Percentiles rank a stretch among this genome's conserved stretches.
These are phyloP conservation scores for Epistrophella euchroma DNA, from an alignment of 2,888 invertebrate species.

Conservation along the genomic window DNA sequence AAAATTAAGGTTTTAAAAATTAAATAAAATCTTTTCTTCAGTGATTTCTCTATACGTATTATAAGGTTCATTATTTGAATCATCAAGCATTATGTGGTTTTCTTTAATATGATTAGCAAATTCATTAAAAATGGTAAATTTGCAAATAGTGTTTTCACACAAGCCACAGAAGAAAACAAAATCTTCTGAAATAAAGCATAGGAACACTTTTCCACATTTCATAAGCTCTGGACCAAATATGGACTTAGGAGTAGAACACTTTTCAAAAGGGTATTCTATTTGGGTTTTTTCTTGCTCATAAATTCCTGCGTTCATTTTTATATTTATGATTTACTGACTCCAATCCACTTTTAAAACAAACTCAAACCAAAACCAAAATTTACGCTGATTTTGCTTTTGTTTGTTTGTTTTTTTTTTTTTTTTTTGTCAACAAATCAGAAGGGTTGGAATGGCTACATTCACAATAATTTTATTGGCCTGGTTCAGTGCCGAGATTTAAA, in stretches of 20 bases:
- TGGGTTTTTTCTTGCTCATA: not conserved
- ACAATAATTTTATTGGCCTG: no score
- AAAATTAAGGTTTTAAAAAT: not conserved
- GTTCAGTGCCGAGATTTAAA: no score
- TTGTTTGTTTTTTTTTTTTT: no score
- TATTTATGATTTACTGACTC: no score
- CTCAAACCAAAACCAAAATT: no score
- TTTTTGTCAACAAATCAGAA: no score
- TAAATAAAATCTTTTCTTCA: not conserved
- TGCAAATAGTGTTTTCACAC: not conserved
- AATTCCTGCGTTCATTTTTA: no score
- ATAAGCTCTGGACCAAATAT: not conserved
- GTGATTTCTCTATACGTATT: not conserved
- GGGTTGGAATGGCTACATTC: no score
- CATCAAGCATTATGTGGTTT: constrained; percentile 5
- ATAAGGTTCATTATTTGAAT: not conserved
- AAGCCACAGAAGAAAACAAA: constrained; percentile 31
- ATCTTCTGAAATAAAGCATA: constrained; percentile 18
- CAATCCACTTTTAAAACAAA: no score
- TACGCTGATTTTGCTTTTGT: no score
- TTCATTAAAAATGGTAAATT: constrained; percentile 36
- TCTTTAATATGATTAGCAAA: constrained; percentile 26
- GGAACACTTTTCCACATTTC: constrained; percentile 42
- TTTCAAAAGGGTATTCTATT: not conserved
- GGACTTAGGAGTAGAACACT: not conserved